Conservation (phyloP, 2,888 invertebrate genomes). For the Arctia plantaginis region DNA sequence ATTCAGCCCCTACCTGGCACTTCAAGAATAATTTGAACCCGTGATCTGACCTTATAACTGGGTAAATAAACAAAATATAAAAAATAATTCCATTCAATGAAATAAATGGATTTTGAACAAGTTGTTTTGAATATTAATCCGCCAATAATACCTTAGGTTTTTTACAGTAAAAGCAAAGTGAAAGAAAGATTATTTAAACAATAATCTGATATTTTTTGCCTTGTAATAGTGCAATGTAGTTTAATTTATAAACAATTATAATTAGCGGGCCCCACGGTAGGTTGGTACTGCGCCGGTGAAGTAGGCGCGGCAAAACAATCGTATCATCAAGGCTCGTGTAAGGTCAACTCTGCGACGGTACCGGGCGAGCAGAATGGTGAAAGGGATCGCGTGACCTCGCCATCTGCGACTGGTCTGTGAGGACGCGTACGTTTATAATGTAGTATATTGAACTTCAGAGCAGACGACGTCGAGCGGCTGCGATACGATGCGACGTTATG, state of each 20-base stretch:
- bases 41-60: too few species aligned
- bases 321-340: conserved; percentile 75
- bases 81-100: neutral
- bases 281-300: conserved; percentile 45
- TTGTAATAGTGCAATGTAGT: neutral
- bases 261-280: conserved; percentile 50
- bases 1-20: neutral
- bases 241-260: conserved; percentile 39
- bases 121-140: neutral
- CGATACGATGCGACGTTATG: conserved; percentile 50
- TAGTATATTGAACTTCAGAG: conserved; percentile 69
- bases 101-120: neutral
- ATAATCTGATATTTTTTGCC: too few species aligned
- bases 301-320: conserved; percentile 66
- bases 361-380: conserved; percentile 79
- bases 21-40: too few species aligned
- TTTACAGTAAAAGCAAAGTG: neutral
- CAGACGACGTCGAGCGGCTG: conserved; percentile 47
- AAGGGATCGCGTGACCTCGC: conserved; percentile 81
- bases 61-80: too few species aligned
- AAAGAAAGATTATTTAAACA: neutral
- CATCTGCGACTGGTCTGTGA: conserved; percentile 66
- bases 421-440: conserved; percentile 56
- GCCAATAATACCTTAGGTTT: neutral
- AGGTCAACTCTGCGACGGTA: conserved; percentile 69